Base-by-base conservation (phyloP, 2,797 vertebrate species). In the Sebastes umbrosus region DNA sequence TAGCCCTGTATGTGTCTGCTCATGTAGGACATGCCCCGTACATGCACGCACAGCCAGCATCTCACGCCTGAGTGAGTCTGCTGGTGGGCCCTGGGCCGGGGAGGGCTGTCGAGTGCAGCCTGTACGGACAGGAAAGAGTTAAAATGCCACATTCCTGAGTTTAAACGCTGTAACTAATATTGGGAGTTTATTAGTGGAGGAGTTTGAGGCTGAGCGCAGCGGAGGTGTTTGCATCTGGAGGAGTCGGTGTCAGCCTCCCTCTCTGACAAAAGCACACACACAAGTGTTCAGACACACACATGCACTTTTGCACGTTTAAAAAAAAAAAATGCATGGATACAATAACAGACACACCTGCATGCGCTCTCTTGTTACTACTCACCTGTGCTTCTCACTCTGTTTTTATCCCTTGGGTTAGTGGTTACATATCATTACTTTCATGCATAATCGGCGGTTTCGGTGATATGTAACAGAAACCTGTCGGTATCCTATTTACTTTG, bases 11-110 rank as follows among this genome's bases (percentile, higher is more conserved):
- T 94, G 87, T 91, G 93, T 87, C 91, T 94, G 88, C 77, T 90
- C 93, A 92, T 94, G 94, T 94, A 88, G 87, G 91, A 92, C 93
- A 87, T 90, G 88, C 81, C 87, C 77, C 22, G 74, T 82, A 92
- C 90, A 90, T 69, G 84, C 86, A 93, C 63, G 58, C 88, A 83
- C 82, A 89, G 75, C 86, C 84, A 87, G 83, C 69, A 88, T 88
- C 88, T 88, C 92, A 93, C 29, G 87, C 92, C 84, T 91, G 87
- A 92, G 29, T 91, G 82, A 83, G 70, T 87, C 78, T 91, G 86
- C 82, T 78, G 84, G 75, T 34, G 22, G 83, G 83, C 65, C 72
- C 77, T 77, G 82, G 80, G 82, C 82, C 73, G 73, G 69, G 65
- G 69, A 83, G 83, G 79, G 75, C 24, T 73, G 80, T 75, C 9